phyloP scores from a whole-genome alignment of 1,140 invertebrate species.

The Macrosteles quadrilineatus region DNA sequence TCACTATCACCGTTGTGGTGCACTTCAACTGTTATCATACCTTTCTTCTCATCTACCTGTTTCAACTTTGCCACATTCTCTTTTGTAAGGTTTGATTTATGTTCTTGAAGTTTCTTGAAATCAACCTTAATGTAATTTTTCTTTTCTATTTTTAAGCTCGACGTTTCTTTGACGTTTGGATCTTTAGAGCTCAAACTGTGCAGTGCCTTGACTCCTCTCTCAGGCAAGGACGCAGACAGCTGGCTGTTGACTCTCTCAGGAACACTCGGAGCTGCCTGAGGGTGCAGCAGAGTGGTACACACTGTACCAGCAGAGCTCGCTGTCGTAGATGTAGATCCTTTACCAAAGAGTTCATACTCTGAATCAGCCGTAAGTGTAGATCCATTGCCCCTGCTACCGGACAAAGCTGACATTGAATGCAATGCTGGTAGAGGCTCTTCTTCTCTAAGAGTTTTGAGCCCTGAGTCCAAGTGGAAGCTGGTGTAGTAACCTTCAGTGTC shows the following conservation, averaged over 20 bases:
- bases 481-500: constrained; percentile 98
- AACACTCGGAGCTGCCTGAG: constrained; percentile 53
- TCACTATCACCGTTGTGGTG: constrained; percentile 36
- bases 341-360: constrained; percentile 86
- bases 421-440: constrained; percentile 70
- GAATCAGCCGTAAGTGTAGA: constrained; percentile 65
- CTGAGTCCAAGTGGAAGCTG: constrained; percentile 95
- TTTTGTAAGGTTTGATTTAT: constrained; percentile 39
- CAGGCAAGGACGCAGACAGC: constrained; percentile 35
- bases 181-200: constrained; percentile 35
- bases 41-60: constrained; percentile 35
- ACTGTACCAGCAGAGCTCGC: constrained; percentile 88
- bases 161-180: constrained; percentile 35
- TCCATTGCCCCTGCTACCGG: constrained; percentile 49
- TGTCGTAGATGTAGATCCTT: constrained; percentile 80
- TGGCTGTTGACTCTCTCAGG: constrained; percentile 69
- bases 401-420: constrained; percentile 62
- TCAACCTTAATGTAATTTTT: constrained; percentile 48
- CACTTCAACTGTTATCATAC: constrained; percentile 42
- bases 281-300: constrained; percentile 69
- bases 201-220: constrained; percentile 28
- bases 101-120: constrained; percentile 32
- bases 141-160: constrained; percentile 38
- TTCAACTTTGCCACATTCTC: constrained; percentile 41
- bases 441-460: constrained; percentile 81